A percentile compares a stretch with the other conserved stretches of the same genome.
Evolutionary conservation across 1,140 invertebrate species (phyloP).

Genomic region (Drosophila trapezifrons): DNA sequence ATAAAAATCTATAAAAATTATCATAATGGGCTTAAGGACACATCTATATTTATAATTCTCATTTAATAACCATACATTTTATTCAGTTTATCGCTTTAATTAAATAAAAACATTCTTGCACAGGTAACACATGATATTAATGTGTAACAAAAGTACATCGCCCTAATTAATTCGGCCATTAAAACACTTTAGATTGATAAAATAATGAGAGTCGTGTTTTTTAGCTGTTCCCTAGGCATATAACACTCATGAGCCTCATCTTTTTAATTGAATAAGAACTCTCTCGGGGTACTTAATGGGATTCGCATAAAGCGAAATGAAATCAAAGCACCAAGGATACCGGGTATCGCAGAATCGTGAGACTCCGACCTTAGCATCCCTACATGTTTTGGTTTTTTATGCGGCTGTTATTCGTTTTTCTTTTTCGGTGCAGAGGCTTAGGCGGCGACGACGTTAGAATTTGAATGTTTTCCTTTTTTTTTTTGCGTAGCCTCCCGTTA

Average conservation of each 20-base stretch:
- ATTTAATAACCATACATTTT: too few species aligned
- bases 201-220: background rate
- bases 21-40: too few species aligned
- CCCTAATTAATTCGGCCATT: too few species aligned
- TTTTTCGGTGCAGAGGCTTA: constrained; percentile 37
- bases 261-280: constrained; percentile 29
- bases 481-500: constrained; percentile 36
- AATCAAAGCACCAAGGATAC: constrained; percentile 30
- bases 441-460: constrained; percentile 40
- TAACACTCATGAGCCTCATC: background rate
- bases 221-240: background rate
- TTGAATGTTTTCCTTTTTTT: constrained; percentile 47
- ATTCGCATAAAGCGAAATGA: constrained; percentile 10
- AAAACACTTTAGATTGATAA: too few species aligned
- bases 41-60: too few species aligned
- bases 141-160: too few species aligned
- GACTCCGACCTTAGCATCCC: constrained; percentile 7
- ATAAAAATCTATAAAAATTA: too few species aligned
- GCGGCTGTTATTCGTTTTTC: constrained; percentile 20
- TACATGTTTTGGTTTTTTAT: constrained; percentile 25
- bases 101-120: too few species aligned
- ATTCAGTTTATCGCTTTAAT: too few species aligned
- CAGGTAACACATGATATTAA: too few species aligned
- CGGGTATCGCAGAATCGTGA: constrained; percentile 25
- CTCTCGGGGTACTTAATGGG: constrained; percentile 5